Evolutionary conservation across 2,113 vertebrate genomes (phyloP).

Genomic region (Sclerurus mexicanus): DNA sequence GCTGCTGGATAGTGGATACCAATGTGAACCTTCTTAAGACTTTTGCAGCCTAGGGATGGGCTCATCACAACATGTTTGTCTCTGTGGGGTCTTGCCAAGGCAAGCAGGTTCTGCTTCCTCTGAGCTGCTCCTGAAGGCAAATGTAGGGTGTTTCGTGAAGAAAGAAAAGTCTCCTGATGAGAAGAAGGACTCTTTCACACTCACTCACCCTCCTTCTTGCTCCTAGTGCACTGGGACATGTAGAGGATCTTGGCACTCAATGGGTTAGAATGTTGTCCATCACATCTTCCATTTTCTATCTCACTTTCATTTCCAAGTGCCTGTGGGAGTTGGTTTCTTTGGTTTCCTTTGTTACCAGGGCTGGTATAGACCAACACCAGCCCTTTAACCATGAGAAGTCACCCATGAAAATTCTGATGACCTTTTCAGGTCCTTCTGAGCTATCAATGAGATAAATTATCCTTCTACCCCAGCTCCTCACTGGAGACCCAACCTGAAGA

Average conservation of each 20-base stretch:
- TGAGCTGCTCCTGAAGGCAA: not conserved
- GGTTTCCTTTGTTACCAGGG: not conserved
- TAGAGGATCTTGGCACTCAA: not conserved
- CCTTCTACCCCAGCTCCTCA: not conserved
- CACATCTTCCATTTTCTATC: not conserved
- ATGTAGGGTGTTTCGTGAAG: not conserved
- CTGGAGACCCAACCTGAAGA: not conserved
- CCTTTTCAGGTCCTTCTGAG: not conserved
- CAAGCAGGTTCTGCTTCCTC: not conserved
- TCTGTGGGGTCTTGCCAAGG: not conserved
- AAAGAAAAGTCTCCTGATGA: not conserved
- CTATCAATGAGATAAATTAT: not conserved
- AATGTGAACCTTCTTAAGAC: not conserved
- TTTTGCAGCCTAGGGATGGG: not conserved
- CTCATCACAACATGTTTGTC: not conserved
- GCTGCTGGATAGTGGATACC: not conserved
- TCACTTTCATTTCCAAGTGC: not conserved
- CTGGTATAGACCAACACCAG: not conserved
- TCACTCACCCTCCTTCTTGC: not conserved
- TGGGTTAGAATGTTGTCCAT: not conserved
- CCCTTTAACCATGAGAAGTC: not conserved
- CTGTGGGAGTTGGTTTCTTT: not conserved
- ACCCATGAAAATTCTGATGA: not conserved
- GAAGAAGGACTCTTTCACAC: not conserved
- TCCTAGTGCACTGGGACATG: rapidly evolving